Conservation (phyloP, 2,113 vertebrate genomes). For the Corvus hawaiiensis region DNA sequence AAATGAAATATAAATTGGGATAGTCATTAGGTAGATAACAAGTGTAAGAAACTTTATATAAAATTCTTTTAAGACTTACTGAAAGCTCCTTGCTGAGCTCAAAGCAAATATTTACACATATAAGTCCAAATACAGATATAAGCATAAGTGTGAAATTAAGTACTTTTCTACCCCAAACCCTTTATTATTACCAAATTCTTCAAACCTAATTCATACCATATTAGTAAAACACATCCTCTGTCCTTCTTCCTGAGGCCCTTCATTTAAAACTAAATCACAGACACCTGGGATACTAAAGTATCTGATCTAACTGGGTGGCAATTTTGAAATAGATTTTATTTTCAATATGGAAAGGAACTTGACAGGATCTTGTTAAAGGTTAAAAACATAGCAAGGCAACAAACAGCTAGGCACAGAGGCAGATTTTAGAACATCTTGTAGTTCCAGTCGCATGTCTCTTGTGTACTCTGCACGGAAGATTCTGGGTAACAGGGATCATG, state of each 20-base stretch:
- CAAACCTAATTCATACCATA: not conserved
- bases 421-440: not conserved
- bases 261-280: not conserved
- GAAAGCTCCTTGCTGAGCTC: not conserved
- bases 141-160: not conserved
- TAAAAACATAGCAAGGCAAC: not conserved
- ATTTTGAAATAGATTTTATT: not conserved
- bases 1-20: not conserved
- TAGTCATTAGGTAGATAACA: not conserved
- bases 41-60: not conserved
- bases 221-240: not conserved
- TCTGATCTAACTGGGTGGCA: not conserved
- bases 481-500: not conserved
- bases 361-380: not conserved
- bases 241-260: not conserved
- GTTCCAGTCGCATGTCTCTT: not conserved
- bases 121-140: not conserved
- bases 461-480: not conserved
- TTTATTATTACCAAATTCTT: not conserved
- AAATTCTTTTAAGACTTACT: not conserved
- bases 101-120: not conserved
- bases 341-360: not conserved
- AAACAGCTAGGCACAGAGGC: not conserved
- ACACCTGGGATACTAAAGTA: not conserved
- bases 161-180: not conserved